Evolutionary conservation across 2,113 vertebrate species (phyloP).

Genomic region (Natator depressus): DNA sequence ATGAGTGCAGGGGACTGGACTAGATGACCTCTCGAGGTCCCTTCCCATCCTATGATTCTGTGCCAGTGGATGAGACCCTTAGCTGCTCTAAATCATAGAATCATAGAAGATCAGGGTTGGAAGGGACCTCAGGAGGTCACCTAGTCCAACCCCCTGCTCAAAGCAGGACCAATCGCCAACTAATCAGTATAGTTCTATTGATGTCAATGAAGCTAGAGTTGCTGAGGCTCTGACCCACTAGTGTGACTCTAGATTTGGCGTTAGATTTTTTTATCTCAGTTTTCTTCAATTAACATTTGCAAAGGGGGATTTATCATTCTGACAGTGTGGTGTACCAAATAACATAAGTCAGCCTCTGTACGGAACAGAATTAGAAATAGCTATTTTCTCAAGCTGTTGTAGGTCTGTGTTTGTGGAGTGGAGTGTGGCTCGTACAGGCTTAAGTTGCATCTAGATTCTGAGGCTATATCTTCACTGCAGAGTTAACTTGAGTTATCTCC

Average conservation of each 20-base stretch:
- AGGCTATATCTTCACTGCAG: not conserved
- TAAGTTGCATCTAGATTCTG: not conserved
- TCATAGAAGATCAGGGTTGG: no score
- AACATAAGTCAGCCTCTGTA: not conserved
- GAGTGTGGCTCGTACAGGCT: no score
- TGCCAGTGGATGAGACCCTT: not conserved
- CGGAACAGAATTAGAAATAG: not conserved
- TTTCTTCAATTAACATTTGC: not conserved
- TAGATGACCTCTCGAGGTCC: no score
- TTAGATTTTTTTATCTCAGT: not conserved
- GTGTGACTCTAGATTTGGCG: not conserved
- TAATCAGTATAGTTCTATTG: not conserved
- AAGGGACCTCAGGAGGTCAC: no score
- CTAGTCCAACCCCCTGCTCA: no score
- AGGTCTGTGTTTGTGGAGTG: not conserved
- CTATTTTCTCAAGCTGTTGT: not conserved
- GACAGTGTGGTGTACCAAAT: not conserved
- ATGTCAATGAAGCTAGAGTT: not conserved
- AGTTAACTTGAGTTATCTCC: not conserved
- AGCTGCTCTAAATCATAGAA: not conserved
- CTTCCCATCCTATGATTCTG: no score
- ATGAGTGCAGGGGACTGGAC: no score
- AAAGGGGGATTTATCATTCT: not conserved
- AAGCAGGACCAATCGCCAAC: no score
- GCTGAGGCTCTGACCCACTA: not conserved